Conservation (phyloP, 1,140 invertebrate species). For the Bathynomus jamesi region DNA sequence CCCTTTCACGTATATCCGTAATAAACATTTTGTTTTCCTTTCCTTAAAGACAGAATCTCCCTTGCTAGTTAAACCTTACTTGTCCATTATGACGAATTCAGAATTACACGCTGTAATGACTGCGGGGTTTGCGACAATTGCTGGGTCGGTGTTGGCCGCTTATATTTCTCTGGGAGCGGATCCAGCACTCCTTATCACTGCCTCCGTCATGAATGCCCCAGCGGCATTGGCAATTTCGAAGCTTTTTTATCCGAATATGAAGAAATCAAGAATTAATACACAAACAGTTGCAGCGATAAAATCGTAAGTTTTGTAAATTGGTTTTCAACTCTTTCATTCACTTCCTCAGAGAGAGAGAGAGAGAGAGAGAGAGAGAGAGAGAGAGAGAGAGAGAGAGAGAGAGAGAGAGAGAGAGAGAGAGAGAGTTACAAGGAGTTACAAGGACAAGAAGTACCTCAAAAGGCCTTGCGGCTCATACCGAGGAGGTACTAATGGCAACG, state of each 20-base stretch:
- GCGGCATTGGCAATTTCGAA: constrained; percentile 80
- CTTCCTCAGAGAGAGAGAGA: too few species aligned
- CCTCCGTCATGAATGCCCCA: constrained; percentile 89
- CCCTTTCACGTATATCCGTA: too few species aligned
- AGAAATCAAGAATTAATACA: constrained; percentile 59
- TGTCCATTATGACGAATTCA: constrained; percentile 68
- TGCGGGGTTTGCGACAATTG: constrained; percentile 87
- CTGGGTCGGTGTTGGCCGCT: constrained; percentile 82
- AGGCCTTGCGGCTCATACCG: too few species aligned
- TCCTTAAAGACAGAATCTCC: constrained; percentile 71
- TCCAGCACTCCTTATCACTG: constrained; percentile 70
- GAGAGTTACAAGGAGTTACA: too few species aligned
- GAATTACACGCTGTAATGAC: constrained; percentile 89
- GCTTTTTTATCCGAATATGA: constrained; percentile 80
- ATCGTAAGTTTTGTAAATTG: constrained; percentile 54
- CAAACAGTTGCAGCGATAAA: constrained; percentile 48
- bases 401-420: too few species aligned
- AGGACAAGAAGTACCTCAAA: too few species aligned
- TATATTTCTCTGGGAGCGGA: constrained; percentile 86
- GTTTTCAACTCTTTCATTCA: too few species aligned
- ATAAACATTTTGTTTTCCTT: too few species aligned
- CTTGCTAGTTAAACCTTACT: constrained; percentile 72
- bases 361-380: too few species aligned
- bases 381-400: too few species aligned
- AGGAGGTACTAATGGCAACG: too few species aligned